These are phyloP conservation scores for Entomobrya proxima DNA, from an alignment of 2,888 invertebrate genomes.

Conservation along the genomic window DNA sequence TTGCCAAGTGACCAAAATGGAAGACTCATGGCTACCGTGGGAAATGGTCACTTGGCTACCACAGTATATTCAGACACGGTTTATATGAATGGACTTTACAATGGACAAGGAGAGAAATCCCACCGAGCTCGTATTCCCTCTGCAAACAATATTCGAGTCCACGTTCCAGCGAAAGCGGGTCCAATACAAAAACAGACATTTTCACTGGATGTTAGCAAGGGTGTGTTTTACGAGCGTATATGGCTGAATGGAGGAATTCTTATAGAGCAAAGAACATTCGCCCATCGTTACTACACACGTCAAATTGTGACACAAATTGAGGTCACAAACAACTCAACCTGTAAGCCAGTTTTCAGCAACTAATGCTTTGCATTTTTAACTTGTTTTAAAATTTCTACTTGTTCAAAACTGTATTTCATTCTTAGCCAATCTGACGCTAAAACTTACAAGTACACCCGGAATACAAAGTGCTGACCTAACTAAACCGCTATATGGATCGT, in stretches of 20 bases:
- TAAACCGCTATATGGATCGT: slow-evolving; percentile 45
- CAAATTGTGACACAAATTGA: slow-evolving; percentile 73
- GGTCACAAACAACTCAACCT: slow-evolving; percentile 33
- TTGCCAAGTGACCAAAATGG: slow-evolving; percentile 69
- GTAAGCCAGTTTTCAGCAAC: neutral
- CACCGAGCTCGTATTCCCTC: slow-evolving; percentile 75
- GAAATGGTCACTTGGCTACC: slow-evolving; percentile 75
- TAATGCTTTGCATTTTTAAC: too few species aligned
- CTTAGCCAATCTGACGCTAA: neutral
- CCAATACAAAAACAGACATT: slow-evolving; percentile 57
- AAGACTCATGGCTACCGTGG: slow-evolving; percentile 73
- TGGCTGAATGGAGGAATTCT: slow-evolving; percentile 32
- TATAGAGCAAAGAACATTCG: slow-evolving; percentile 72
- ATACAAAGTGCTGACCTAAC: slow-evolving; percentile 67
- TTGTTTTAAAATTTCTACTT: neutral
- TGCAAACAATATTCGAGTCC: slow-evolving; percentile 71
- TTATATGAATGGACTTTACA: slow-evolving; percentile 75
- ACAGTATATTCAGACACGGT: slow-evolving; percentile 74
- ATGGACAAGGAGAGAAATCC: slow-evolving; percentile 73
- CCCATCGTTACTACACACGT: slow-evolving; percentile 72
- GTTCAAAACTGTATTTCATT: too few species aligned
- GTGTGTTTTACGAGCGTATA: slow-evolving; percentile 69
- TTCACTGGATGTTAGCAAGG: slow-evolving; percentile 71
- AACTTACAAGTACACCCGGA: slow-evolving; percentile 20
- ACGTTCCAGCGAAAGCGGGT: neutral